Evolutionary conservation across 1,140 invertebrate genomes (phyloP).

Genomic region (Drosophila truncata): DNA sequence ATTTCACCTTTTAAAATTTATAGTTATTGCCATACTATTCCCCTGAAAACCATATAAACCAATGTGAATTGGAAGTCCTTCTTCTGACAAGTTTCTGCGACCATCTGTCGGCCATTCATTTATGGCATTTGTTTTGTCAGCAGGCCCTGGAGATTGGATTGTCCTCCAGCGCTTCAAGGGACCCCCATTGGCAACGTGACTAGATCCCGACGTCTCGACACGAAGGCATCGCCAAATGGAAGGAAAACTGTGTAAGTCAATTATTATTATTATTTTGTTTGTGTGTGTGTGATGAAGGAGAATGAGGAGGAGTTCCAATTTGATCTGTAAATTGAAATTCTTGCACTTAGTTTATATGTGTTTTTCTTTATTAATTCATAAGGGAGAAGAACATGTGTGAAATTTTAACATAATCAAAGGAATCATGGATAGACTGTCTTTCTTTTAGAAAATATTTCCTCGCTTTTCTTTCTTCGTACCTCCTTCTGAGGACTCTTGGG

Average conservation of each 20-base stretch:
- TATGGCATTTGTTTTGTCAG: slow-evolving; percentile 80
- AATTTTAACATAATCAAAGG: neutral
- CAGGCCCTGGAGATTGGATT: slow-evolving; percentile 75
- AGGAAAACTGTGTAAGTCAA: slow-evolving; percentile 69
- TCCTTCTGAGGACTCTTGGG: neutral
- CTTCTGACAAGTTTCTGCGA: slow-evolving; percentile 54
- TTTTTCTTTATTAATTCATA: slow-evolving; percentile 5
- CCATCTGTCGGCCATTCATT: slow-evolving; percentile 70
- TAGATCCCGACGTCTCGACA: slow-evolving; percentile 22
- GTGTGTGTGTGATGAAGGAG: neutral
- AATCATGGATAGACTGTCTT: neutral
- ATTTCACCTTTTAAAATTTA: neutral
- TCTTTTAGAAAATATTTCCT: neutral
- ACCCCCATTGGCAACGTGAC: slow-evolving; percentile 66
- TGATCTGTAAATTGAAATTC: slow-evolving; percentile 51
- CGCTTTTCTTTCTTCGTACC: neutral
- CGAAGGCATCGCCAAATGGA: slow-evolving; percentile 27
- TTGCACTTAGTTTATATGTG: neutral
- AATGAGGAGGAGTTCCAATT: slow-evolving; percentile 14
- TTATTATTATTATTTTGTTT: slow-evolving; percentile 73
- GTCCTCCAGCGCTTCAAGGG: slow-evolving; percentile 15
- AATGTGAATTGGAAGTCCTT: slow-evolving; percentile 14
- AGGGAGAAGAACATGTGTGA: neutral
- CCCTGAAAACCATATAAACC: slow-evolving; percentile 11
- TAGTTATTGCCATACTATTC: neutral